These are phyloP conservation scores for Poeciliopsis prolifica DNA, from an alignment of 2,113 vertebrate species.

Conservation along the genomic window DNA sequence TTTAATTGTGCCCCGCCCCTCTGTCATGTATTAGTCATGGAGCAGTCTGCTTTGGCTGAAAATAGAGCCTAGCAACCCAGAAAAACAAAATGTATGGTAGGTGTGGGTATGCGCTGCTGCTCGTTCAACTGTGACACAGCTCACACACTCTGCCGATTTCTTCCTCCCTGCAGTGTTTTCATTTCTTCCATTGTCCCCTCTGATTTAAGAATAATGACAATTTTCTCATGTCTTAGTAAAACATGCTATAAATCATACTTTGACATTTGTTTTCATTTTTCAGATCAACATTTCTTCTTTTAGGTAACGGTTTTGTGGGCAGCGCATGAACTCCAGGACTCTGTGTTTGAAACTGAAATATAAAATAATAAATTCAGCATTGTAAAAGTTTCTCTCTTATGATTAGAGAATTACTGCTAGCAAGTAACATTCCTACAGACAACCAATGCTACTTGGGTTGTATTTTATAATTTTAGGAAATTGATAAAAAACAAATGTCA, in stretches of 20 bases:
- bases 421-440: slow-evolving; percentile 31
- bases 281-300: background rate
- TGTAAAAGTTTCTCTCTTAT: background rate
- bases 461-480: no score
- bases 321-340: background rate
- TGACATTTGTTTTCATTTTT: background rate
- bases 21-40: slow-evolving; percentile 79
- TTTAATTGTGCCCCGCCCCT: slow-evolving; percentile 68
- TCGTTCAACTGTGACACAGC: slow-evolving; percentile 56
- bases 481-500: background rate
- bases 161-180: background rate
- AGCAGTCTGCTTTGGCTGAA: slow-evolving; percentile 73
- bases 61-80: slow-evolving; percentile 74
- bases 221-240: background rate
- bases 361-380: background rate
- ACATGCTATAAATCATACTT: no score
- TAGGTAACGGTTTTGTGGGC: background rate
- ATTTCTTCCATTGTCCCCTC: background rate
- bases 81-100: slow-evolving; percentile 65
- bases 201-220: background rate
- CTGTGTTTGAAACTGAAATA: background rate
- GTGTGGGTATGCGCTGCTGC: slow-evolving; percentile 46
- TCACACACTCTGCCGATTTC: slow-evolving; percentile 28
- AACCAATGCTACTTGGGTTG: background rate
- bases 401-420: slow-evolving; percentile 27